Evolutionary conservation across 2,797 vertebrate species (phyloP).

Genomic region (Etheostoma perlongum): DNA sequence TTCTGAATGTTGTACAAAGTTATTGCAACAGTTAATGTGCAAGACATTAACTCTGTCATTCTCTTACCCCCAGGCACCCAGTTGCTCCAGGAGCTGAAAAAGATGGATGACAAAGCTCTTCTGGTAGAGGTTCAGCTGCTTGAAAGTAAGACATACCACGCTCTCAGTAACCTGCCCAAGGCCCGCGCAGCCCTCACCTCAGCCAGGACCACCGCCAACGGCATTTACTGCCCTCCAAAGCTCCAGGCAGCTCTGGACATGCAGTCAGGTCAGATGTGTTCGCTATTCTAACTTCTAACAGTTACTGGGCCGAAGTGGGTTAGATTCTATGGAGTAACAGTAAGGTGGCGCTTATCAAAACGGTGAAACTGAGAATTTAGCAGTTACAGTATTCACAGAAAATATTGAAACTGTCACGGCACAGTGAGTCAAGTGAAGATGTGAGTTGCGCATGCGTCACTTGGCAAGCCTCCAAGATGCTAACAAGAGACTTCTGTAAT

Average conservation of each 20-base stretch:
- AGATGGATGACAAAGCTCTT: constrained; percentile 99
- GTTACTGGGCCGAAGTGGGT: neutral
- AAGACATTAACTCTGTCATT: neutral
- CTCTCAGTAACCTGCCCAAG: constrained; percentile 98
- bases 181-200: constrained; percentile 98
- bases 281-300: neutral
- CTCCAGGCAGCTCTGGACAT: constrained; percentile 98
- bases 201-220: constrained; percentile 97
- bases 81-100: constrained; percentile 96
- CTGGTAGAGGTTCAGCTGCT: constrained; percentile 98
- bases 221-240: constrained; percentile 98
- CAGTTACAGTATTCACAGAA: neutral
- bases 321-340: neutral
- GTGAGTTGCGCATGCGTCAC: no score
- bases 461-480: no score
- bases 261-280: constrained; percentile 91
- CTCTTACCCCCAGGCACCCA: constrained; percentile 87
- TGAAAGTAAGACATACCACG: constrained; percentile 99
- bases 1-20: neutral
- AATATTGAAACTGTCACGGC: no score
- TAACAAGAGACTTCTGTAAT: no score
- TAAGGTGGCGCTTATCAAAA: neutral
- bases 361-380: neutral
- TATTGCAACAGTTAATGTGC: constrained; percentile 1
- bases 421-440: no score